Base-by-base conservation (phyloP, 1,140 invertebrate species). In the Ceratitis capitata region DNA sequence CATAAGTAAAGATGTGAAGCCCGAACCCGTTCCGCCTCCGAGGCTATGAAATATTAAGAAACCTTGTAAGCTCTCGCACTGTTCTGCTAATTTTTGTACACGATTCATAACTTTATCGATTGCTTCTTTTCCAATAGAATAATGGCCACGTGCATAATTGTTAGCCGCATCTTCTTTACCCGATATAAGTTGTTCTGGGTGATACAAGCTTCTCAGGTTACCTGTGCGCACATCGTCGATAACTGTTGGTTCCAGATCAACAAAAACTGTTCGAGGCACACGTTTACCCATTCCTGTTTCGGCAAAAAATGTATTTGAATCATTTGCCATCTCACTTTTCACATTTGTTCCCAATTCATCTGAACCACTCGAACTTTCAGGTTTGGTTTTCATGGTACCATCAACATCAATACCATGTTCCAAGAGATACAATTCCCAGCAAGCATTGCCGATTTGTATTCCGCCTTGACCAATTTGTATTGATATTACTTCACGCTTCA, bases 151-250 rank as follows among this genome's bases (percentile, higher is more conserved):
- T 14, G 96, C 96, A 88, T 96, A 96, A 92, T 97, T 97, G 90
- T 97, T 97, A 0, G 96, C 96, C 0, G 96, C 95, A 89, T 97
- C 96, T 89, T 96, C 96, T 87, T 96, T 96, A n/a, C 95, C 95
- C 14, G 94, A 95, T 51, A 96, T 95, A 85, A 96, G 88, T 88
- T 95, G 95, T 85, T 96, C 95, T 0, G 95, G 95, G 90, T 96
- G 95, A 89, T 93, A 94, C 1, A 96, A 92, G 87, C 95, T 92
- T 4, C 93, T 92, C 88, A 94, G 95, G 9, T 92, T 92, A 1
- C 95, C 94, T 39, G 93, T 94, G 45, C 94, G 92, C n/a, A 95
- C 93, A 87, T 95, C 94, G 86, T 95, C 95, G 82, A 91, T 88
- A 26, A 92, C 89, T 49, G 89, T 84, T 92, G 95, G 91, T 94